phyloP scores from a whole-genome alignment of 2,888 invertebrate species.

The Ptycholaimellus sp. region DNA sequence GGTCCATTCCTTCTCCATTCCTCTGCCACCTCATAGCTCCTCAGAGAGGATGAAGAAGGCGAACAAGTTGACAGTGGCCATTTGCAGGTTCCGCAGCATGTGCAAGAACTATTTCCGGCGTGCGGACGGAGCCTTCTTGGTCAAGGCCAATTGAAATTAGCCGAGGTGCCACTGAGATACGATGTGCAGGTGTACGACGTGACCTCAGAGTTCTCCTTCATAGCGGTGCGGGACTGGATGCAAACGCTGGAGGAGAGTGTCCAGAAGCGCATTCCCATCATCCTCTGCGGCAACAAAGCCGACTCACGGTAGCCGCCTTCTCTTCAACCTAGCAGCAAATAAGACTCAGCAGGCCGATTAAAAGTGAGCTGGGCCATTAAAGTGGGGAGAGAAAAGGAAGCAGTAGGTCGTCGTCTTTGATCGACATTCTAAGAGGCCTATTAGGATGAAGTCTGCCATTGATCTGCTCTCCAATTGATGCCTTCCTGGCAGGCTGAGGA shows the following conservation, averaged over 20 bases:
- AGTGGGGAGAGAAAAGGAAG: conserved; percentile 7
- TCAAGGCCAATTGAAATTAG: too few relatives aligned
- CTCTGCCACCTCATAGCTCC: background rate
- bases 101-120: conserved; percentile 40
- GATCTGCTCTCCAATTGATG: too few relatives aligned
- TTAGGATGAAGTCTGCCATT: too few relatives aligned
- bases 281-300: conserved; percentile 38
- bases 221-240: conserved; percentile 39
- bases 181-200: too few relatives aligned
- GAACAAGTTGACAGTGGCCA: too few relatives aligned
- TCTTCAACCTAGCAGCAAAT: too few relatives aligned
- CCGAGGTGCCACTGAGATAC: too few relatives aligned
- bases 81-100: conserved; percentile 36
- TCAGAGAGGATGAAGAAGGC: background rate
- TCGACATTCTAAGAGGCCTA: background rate
- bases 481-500: too few relatives aligned
- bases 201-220: conserved; percentile 36
- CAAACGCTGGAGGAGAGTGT: conserved; percentile 37
- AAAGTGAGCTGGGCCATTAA: conserved; percentile 6
- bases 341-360: conserved; percentile 18
- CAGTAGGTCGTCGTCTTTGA: conserved; percentile 2
- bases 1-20: conserved; percentile 17
- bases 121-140: conserved; percentile 38
- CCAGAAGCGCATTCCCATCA: conserved; percentile 34
- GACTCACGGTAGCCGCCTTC: conserved; percentile 33